phyloP scores from a whole-genome alignment of 2,113 vertebrate genomes.

The Mus musculus region GRCm39 chr10:122662001-122662500 shows the following conservation, averaged over 20 bases:
- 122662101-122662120: conserved; percentile 60
- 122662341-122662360: neutral
- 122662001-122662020: conserved; percentile 26
- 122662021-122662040: neutral
- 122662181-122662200: conserved; percentile 65
- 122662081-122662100: conserved; percentile 62
- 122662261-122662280: conserved; percentile 70
- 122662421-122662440: neutral
- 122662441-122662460: neutral
- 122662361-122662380: neutral
- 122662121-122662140: conserved; percentile 68
- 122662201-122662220: conserved; percentile 63
- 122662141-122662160: conserved; percentile 42
- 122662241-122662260: conserved; percentile 78
- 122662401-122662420: neutral
- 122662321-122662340: neutral
- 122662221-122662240: conserved; percentile 75
- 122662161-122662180: neutral
- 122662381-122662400: neutral
- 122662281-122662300: conserved; percentile 70
- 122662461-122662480: neutral
- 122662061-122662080: conserved; percentile 67
- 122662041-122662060: neutral
- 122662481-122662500: neutral
- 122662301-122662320: neutral